Percentiles rank a stretch among this genome's conserved stretches.
Evolutionary conservation across 1,140 invertebrate species (phyloP).

Genomic region (Oedothorax gibbosus): DNA sequence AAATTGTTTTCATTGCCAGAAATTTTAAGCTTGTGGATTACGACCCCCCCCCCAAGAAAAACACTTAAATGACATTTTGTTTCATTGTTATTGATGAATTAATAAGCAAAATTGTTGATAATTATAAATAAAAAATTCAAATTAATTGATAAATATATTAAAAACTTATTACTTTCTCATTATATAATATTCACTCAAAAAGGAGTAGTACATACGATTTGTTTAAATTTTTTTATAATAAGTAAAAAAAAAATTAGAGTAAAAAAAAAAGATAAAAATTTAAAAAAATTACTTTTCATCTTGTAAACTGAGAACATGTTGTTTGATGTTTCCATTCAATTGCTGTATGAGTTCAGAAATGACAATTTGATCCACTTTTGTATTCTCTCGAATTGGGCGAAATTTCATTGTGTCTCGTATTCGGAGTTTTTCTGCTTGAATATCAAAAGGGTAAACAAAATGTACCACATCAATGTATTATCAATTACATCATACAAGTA

Average conservation of each 20-base stretch:
- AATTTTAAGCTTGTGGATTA: background rate
- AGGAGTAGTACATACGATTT: too few species aligned
- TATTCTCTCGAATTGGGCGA: conserved; percentile 67
- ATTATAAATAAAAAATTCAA: too few species aligned
- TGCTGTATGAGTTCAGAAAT: conserved; percentile 69
- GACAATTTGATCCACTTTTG: conserved; percentile 65
- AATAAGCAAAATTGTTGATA: too few species aligned
- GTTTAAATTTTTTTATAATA: background rate
- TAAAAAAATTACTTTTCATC: conserved; percentile 71
- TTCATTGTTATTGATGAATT: too few species aligned
- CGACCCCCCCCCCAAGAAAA: too few species aligned
- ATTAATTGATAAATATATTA: too few species aligned
- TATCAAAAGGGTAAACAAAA: background rate
- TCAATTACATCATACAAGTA: too few species aligned
- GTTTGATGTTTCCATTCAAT: conserved; percentile 76
- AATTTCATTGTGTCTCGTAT: conserved; percentile 66
- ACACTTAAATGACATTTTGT: too few species aligned
- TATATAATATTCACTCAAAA: too few species aligned
- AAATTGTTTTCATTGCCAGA: background rate
- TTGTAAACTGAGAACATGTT: conserved; percentile 76
- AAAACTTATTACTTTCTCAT: too few species aligned
- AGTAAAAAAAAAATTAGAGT: background rate
- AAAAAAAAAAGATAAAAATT: conserved; percentile 9
- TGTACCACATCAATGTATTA: too few species aligned
- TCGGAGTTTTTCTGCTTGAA: conserved; percentile 66